A percentile compares a stretch with the other conserved stretches of the same genome.
phyloP scores from a whole-genome alignment of 2,888 invertebrate genomes.

The Apamea epomidion region DNA sequence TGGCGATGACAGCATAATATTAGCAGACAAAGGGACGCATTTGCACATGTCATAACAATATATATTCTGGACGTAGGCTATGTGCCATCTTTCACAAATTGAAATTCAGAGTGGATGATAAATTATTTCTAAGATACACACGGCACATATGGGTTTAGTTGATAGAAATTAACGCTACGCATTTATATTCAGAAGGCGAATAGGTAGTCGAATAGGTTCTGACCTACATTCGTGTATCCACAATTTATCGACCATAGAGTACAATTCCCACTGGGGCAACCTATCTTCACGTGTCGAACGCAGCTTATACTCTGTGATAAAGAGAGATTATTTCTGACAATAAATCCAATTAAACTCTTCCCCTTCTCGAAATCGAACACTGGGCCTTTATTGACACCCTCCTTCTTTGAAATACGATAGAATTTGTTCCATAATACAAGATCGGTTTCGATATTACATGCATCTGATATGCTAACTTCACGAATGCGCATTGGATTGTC shows the following conservation, averaged over 20 bases:
- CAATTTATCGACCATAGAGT: conserved; percentile 35
- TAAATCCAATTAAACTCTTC: conserved; percentile 54
- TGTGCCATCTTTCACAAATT: background rate
- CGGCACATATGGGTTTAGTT: background rate
- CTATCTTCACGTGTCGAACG: conserved; percentile 48
- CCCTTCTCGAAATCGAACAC: conserved; percentile 13
- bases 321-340: conserved; percentile 50
- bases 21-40: background rate
- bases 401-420: conserved; percentile 5
- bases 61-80: background rate
- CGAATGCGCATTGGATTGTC: conserved; percentile 27
- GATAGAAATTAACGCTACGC: conserved; percentile 29
- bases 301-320: conserved; percentile 33
- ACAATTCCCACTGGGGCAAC: conserved; percentile 36
- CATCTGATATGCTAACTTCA: conserved; percentile 8
- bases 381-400: background rate
- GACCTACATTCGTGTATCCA: conserved; percentile 45
- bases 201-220: conserved; percentile 33
- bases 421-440: background rate
- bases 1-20: too few species aligned
- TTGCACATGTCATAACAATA: background rate
- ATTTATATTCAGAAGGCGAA: conserved; percentile 43
- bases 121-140: background rate
- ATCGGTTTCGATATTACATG: conserved; percentile 24
- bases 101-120: too few species aligned